Evolutionary conservation across 2,888 invertebrate genomes (phyloP).

Genomic region (Tetrapedia diversipes): DNA sequence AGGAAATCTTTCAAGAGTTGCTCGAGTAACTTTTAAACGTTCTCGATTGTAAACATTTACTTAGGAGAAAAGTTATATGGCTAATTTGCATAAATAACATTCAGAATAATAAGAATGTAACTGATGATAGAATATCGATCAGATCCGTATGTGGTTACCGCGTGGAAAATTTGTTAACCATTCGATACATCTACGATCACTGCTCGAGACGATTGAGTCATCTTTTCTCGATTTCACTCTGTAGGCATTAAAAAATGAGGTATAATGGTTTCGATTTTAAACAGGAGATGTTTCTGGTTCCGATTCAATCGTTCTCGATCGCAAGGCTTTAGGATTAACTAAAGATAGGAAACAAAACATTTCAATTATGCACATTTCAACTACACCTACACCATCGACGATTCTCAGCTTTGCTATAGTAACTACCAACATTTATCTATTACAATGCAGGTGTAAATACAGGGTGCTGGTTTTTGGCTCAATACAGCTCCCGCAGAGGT

Average conservation of each 20-base stretch:
- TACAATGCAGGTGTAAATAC: slow-evolving; percentile 55
- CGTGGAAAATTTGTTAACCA: slow-evolving; percentile 52
- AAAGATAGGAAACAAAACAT: slow-evolving; percentile 23
- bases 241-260: neutral
- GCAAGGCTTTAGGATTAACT: slow-evolving; percentile 29
- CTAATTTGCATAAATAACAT: no score
- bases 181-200: slow-evolving; percentile 21
- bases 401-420: slow-evolving; percentile 46
- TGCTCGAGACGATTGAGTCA: slow-evolving; percentile 28
- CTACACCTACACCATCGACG: slow-evolving; percentile 65
- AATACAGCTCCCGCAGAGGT: slow-evolving; percentile 10
- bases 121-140: neutral
- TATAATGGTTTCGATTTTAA: neutral
- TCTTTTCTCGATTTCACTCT: neutral
- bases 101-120: no score
- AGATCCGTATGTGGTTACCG: slow-evolving; percentile 20
- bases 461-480: slow-evolving; percentile 1
- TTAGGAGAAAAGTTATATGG: neutral
- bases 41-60: neutral
- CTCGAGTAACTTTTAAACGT: no score
- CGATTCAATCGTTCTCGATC: slow-evolving; percentile 21
- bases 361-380: slow-evolving; percentile 51
- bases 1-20: no score
- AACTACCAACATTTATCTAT: slow-evolving; percentile 59
- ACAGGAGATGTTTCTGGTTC: no score